Conservation (phyloP, 2,797 vertebrate genomes). For the Sebastes dallii region DNA sequence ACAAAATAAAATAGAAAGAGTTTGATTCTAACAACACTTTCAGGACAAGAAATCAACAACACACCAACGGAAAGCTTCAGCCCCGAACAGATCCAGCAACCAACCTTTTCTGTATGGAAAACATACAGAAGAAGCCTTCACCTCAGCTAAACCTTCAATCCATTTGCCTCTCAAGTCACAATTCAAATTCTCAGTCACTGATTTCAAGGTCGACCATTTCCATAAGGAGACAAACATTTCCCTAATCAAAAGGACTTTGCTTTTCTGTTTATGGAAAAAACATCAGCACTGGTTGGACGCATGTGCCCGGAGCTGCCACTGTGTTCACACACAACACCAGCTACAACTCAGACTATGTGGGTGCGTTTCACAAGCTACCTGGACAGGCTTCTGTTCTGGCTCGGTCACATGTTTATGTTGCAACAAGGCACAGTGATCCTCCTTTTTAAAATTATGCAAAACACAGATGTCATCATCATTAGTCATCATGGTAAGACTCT, state of each 20-base stretch:
- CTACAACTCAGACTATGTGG: fast-evolving
- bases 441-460: too few relatives aligned
- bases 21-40: too few relatives aligned
- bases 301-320: neutral
- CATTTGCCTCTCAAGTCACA: conserved; percentile 44
- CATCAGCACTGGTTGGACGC: neutral
- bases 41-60: too few relatives aligned
- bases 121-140: neutral
- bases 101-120: too few relatives aligned
- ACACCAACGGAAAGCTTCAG: too few relatives aligned
- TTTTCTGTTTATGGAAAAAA: conserved; percentile 47
- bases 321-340: conserved; percentile 16
- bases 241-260: conserved; percentile 45
- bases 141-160: neutral
- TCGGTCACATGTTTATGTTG: neutral
- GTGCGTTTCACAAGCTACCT: neutral
- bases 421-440: neutral
- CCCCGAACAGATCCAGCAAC: too few relatives aligned
- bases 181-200: conserved; percentile 52
- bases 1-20: too few relatives aligned
- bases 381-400: neutral
- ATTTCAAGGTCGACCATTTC: conserved; percentile 36
- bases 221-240: conserved; percentile 54
- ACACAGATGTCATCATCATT: too few relatives aligned
- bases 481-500: too few relatives aligned